These are phyloP conservation scores for Riparia riparia DNA, from an alignment of 2,113 vertebrate species.

Conservation along the genomic window DNA sequence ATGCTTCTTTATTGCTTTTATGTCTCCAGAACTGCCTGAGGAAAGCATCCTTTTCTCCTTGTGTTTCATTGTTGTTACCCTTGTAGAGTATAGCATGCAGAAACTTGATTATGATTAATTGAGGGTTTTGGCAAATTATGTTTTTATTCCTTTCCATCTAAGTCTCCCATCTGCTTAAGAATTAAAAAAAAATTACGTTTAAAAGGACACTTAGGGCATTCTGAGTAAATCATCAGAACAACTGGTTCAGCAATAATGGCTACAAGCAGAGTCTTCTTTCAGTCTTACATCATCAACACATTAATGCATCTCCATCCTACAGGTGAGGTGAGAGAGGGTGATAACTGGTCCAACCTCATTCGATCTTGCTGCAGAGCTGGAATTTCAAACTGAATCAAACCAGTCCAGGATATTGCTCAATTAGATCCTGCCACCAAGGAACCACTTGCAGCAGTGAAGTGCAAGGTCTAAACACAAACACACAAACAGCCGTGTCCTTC, in stretches of 20 bases:
- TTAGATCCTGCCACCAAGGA: background rate
- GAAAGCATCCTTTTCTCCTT: constrained; percentile 67
- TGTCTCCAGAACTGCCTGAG: constrained; percentile 69
- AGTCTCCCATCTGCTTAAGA: constrained; percentile 61
- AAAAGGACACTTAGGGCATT: constrained; percentile 32
- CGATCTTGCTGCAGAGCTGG: background rate
- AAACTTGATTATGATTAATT: constrained; percentile 73
- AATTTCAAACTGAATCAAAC: background rate
- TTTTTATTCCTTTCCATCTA: constrained; percentile 49
- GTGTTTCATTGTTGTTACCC: constrained; percentile 56
- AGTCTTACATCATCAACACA: background rate
- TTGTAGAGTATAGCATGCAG: constrained; percentile 59
- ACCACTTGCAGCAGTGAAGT: background rate
- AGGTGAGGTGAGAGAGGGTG: background rate
- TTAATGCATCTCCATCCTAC: background rate
- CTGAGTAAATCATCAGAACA: constrained; percentile 32
- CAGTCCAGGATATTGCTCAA: background rate
- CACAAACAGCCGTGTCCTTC: background rate
- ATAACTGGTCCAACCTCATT: background rate
- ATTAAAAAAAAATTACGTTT: background rate
- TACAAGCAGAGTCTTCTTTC: background rate
- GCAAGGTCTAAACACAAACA: background rate
- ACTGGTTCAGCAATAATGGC: constrained; percentile 18
- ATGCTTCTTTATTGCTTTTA: constrained; percentile 71
- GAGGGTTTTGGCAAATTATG: constrained; percentile 26